Evolutionary conservation across 1,140 invertebrate genomes (phyloP).

Genomic region (Papilio polytes): DNA sequence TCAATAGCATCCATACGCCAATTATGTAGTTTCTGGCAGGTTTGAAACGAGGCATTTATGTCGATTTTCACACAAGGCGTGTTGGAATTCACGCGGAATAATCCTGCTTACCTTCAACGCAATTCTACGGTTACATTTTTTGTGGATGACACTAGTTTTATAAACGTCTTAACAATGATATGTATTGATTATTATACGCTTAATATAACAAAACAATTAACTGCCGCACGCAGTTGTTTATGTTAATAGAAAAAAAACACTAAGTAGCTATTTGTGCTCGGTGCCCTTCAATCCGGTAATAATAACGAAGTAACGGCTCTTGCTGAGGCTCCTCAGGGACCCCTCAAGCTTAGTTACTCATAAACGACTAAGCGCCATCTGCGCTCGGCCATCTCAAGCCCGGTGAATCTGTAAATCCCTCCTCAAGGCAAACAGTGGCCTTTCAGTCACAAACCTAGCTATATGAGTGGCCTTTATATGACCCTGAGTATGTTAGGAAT

Average conservation of each 20-base stretch:
- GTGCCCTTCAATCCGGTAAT: too few species aligned
- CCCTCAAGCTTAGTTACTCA: too few species aligned
- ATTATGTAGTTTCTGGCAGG: slow-evolving; percentile 15
- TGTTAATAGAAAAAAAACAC: not conserved
- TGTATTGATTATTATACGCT: not conserved
- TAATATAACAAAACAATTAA: not conserved
- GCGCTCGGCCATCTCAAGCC: too few species aligned
- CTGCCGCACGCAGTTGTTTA: not conserved
- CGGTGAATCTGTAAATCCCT: too few species aligned
- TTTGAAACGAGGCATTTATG: not conserved
- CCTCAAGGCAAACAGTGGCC: too few species aligned
- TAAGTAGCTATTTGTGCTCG: not conserved
- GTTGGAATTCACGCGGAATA: slow-evolving; percentile 18
- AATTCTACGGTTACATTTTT: slow-evolving; percentile 1
- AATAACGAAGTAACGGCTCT: too few species aligned
- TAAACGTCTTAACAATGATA: not conserved
- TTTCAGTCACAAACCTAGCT: too few species aligned
- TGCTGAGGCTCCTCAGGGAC: too few species aligned
- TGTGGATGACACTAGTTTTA: not conserved
- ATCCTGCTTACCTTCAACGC: slow-evolving; percentile 17
- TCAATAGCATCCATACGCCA: not conserved
- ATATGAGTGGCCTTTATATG: not conserved
- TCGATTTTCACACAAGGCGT: slow-evolving; percentile 14
- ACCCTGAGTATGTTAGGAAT: not conserved
- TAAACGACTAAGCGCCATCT: too few species aligned